phyloP scores from a whole-genome alignment of 2,888 invertebrate species.

The Serrognathus titanus region DNA sequence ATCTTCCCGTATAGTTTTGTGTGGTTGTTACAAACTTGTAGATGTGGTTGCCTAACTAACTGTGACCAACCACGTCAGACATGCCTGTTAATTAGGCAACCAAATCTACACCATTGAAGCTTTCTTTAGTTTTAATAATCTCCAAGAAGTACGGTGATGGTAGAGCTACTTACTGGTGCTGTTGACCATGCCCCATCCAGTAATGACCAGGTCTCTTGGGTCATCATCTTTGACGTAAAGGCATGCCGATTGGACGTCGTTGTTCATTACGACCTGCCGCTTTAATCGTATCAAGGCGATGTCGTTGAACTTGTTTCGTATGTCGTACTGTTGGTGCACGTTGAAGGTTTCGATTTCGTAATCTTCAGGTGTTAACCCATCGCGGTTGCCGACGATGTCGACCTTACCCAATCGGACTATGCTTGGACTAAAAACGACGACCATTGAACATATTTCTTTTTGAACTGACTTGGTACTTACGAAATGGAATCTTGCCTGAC shows the following conservation, averaged over 20 bases:
- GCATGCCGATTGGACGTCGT: constrained; percentile 50
- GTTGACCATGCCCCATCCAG: constrained; percentile 48
- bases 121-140: too few species aligned
- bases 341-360: constrained; percentile 35
- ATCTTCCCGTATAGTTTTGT: too few species aligned
- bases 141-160: too few species aligned
- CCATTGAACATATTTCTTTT: too few species aligned
- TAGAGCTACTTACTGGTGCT: neutral
- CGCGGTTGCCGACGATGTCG: constrained; percentile 31
- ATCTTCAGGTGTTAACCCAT: constrained; percentile 34
- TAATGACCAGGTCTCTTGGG: constrained; percentile 37
- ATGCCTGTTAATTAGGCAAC: too few species aligned
- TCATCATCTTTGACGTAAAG: constrained; percentile 40
- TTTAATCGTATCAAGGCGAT: constrained; percentile 46
- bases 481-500: constrained; percentile 15
- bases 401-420: constrained; percentile 38
- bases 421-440: constrained; percentile 8
- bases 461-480: constrained; percentile 4
- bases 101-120: too few species aligned
- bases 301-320: constrained; percentile 43
- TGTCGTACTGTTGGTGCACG: constrained; percentile 43
- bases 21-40: too few species aligned
- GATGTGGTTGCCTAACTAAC: too few species aligned
- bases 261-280: constrained; percentile 31
- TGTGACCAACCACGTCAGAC: too few species aligned